A percentile compares a stretch with the other conserved stretches of the same genome.
Conservation (phyloP, 2,888 invertebrate genomes). For the Furcula furcula region DNA sequence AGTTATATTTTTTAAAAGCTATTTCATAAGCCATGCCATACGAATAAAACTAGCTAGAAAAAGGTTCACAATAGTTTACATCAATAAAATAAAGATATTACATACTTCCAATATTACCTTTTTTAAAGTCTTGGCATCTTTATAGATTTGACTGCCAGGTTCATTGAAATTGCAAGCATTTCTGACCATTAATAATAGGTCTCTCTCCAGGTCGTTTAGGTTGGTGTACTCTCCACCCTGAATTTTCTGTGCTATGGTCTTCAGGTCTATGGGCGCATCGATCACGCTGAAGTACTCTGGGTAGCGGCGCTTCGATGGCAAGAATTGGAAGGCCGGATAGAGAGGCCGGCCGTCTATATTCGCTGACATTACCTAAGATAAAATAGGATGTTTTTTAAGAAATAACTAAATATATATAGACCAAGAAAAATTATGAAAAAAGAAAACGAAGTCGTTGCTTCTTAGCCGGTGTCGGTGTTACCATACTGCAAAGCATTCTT, state of each 20-base stretch:
- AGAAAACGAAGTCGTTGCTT: too few species aligned
- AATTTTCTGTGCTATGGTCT: slow-evolving; percentile 95
- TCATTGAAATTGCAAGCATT: slow-evolving; percentile 99
- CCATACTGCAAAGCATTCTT: too few species aligned
- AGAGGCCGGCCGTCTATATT: slow-evolving; percentile 92
- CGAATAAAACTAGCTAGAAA: too few species aligned
- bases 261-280: slow-evolving; percentile 96
- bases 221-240: slow-evolving; percentile 90
- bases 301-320: slow-evolving; percentile 95
- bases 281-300: slow-evolving; percentile 98
- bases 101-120: too few species aligned
- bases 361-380: slow-evolving; percentile 87
- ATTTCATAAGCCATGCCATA: too few species aligned
- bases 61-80: too few species aligned
- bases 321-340: slow-evolving; percentile 92
- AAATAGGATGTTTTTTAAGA: too few species aligned
- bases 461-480: too few species aligned
- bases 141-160: slow-evolving; percentile 97
- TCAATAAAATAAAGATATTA: too few species aligned
- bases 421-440: too few species aligned
- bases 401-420: too few species aligned
- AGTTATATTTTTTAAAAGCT: too few species aligned
- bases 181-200: slow-evolving; percentile 93
- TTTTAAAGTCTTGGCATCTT: slow-evolving; percentile 94
- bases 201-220: slow-evolving; percentile 92